Evolutionary conservation across 2,113 vertebrate genomes (phyloP).

Genomic region (Nematolebias whitei): DNA sequence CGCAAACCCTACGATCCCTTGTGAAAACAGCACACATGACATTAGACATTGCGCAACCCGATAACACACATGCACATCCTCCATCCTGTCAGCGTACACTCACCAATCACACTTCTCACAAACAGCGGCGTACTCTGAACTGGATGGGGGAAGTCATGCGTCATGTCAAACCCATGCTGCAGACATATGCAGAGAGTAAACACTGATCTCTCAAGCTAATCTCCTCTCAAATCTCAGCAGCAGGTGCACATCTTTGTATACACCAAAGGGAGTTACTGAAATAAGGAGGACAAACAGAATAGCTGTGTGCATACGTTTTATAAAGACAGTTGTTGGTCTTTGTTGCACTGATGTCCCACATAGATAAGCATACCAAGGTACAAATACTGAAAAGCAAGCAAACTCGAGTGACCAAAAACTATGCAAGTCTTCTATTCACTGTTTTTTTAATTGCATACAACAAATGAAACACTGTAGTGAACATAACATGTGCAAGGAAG

Average conservation of each 20-base stretch:
- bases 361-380: slow-evolving; percentile 6
- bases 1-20: slow-evolving; percentile 20
- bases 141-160: neutral
- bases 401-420: neutral
- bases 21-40: slow-evolving; percentile 33
- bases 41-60: slow-evolving; percentile 22
- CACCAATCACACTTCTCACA: neutral
- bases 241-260: slow-evolving; percentile 39
- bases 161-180: slow-evolving; percentile 27
- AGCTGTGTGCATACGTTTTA: slow-evolving; percentile 11
- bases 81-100: slow-evolving; percentile 15
- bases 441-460: slow-evolving; percentile 5
- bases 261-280: slow-evolving; percentile 47
- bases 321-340: slow-evolving; percentile 6
- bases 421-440: neutral
- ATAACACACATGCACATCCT: slow-evolving; percentile 16
- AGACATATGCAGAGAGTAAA: neutral
- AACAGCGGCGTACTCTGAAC: slow-evolving; percentile 30
- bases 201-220: slow-evolving; percentile 22
- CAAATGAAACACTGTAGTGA: slow-evolving; percentile 18
- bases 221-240: slow-evolving; percentile 20
- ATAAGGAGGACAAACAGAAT: slow-evolving; percentile 21
- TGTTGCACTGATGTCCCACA: neutral
- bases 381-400: neutral
- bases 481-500: neutral